Conservation (phyloP, 2,797 vertebrate genomes). For the Semaprochilodus insignis region DNA sequence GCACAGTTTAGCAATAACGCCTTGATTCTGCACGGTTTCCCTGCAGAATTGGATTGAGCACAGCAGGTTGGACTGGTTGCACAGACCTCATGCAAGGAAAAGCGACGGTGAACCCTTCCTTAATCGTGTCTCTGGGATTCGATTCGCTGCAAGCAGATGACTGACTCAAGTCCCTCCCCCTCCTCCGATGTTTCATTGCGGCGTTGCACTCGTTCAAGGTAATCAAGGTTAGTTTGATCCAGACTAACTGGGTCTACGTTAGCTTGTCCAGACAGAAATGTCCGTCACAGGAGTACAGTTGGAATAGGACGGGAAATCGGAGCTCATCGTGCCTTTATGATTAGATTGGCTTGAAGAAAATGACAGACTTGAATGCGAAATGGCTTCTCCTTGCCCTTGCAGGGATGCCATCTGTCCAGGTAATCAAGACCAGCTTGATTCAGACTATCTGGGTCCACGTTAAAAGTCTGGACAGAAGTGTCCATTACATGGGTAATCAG, state of each 20-base stretch:
- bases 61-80: neutral
- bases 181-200: neutral
- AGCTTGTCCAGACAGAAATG: neutral
- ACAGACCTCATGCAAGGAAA: neutral
- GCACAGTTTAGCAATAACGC: neutral
- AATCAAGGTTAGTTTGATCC: neutral
- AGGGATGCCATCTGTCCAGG: neutral
- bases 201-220: neutral
- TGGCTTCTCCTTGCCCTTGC: neutral
- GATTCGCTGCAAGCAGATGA: neutral
- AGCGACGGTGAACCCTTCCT: neutral
- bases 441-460: neutral
- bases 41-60: neutral
- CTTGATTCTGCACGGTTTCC: neutral
- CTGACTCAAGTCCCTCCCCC: neutral
- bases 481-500: conserved; percentile 38
- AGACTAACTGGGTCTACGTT: neutral
- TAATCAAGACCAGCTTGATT: conserved; percentile 6
- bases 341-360: neutral
- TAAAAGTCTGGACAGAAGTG: conserved; percentile 7
- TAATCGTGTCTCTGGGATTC: neutral
- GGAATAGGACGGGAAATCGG: neutral
- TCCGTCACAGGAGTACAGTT: neutral
- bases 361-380: neutral
- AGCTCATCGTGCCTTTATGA: neutral